Conservation (phyloP, 2,113 vertebrate species). For the Tragelaphus imberbis region DNA sequence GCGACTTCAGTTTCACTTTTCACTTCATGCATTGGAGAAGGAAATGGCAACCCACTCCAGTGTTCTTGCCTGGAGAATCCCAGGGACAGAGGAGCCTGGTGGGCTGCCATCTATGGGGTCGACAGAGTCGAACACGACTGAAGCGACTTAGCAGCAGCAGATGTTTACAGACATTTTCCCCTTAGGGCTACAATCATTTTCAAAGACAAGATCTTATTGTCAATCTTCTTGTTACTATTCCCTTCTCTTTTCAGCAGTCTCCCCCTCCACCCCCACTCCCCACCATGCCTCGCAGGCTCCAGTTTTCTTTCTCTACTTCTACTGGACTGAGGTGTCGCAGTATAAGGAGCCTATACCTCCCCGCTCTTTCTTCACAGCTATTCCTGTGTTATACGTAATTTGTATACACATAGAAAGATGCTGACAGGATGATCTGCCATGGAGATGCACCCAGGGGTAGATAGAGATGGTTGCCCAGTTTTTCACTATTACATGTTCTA, state of each 20-base stretch:
- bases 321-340: not conserved
- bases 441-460: not conserved
- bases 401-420: not conserved
- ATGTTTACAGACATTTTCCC: not conserved
- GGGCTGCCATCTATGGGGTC: too few relatives aligned
- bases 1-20: too few relatives aligned
- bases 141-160: not conserved
- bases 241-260: not conserved
- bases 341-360: rapidly evolving
- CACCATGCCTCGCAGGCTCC: not conserved
- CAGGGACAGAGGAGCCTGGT: too few relatives aligned
- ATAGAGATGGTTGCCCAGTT: not conserved
- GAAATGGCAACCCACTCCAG: too few relatives aligned
- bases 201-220: not conserved
- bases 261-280: not conserved
- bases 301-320: not conserved
- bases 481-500: not conserved
- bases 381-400: not conserved
- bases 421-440: not conserved
- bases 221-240: not conserved
- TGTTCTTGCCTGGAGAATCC: too few relatives aligned
- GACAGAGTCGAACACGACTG: too few relatives aligned
- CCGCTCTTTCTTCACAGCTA: not conserved
- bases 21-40: too few relatives aligned
- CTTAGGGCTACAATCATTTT: not conserved